phyloP scores from a whole-genome alignment of 2,113 vertebrate genomes.

The Callospermophilus lateralis region DNA sequence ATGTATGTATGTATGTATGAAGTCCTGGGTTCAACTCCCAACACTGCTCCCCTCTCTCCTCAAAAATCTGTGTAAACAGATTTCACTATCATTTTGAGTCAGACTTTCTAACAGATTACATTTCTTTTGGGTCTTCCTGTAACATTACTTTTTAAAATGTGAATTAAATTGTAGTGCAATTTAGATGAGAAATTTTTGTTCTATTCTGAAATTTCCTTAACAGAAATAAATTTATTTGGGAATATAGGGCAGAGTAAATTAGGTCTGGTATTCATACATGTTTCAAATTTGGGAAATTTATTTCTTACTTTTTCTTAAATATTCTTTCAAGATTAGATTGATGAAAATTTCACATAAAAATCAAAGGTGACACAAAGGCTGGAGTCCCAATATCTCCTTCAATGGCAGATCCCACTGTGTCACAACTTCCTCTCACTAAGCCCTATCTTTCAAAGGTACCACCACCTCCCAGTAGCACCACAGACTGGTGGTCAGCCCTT shows the following conservation, averaged over 20 bases:
- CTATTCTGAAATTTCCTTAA: conserved; percentile 28
- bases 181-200: conserved; percentile 39
- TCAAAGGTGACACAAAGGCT: not conserved
- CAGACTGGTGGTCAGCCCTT: not conserved
- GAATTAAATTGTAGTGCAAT: not conserved
- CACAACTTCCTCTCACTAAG: not conserved
- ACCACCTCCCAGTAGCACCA: not conserved
- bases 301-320: conserved; percentile 12
- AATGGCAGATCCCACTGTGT: not conserved
- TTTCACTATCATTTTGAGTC: conserved; percentile 48
- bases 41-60: too few species aligned
- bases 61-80: not conserved
- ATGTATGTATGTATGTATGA: not conserved
- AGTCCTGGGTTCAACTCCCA: not conserved
- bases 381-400: not conserved
- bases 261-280: not conserved
- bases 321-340: not conserved
- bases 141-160: not conserved
- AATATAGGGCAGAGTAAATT: not conserved
- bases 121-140: not conserved
- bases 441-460: not conserved
- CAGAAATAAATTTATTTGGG: not conserved
- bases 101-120: not conserved
- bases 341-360: not conserved
- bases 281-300: conserved; percentile 37